Conservation (phyloP, 2,113 vertebrate species). For the Charadrius vociferus region DNA sequence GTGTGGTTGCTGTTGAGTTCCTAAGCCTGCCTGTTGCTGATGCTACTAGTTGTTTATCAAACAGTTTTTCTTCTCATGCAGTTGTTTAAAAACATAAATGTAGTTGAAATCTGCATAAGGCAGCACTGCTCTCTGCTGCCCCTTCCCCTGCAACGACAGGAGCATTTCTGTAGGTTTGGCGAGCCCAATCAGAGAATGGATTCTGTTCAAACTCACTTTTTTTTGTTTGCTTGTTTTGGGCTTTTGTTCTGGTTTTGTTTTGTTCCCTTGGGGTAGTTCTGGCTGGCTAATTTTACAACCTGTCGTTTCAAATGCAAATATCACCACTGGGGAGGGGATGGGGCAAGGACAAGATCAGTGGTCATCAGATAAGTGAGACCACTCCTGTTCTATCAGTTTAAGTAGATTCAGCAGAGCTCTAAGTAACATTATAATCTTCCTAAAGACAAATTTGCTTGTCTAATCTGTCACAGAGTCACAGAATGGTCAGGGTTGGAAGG, state of each 20-base stretch:
- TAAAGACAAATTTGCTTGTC: neutral
- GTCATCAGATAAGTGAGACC: neutral
- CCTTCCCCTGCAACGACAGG: neutral
- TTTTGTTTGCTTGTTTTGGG: neutral
- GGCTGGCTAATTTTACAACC: neutral
- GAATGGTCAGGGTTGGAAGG: too few species aligned
- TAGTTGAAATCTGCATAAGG: neutral
- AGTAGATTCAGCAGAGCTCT: neutral
- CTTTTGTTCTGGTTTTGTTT: neutral
- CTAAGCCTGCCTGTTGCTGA: neutral
- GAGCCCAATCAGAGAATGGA: neutral
- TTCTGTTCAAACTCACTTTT: neutral
- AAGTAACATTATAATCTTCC: neutral
- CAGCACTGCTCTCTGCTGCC: conserved; percentile 37
- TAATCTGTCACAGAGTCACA: too few species aligned
- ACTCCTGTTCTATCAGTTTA: neutral
- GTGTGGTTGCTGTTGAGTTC: neutral
- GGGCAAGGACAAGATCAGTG: neutral
- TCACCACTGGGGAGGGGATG: neutral
- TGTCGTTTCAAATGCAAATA: neutral
- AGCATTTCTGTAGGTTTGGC: neutral
- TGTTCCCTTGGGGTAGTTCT: neutral
- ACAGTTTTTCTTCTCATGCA: neutral
- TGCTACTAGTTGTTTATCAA: neutral
- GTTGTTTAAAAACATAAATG: neutral